Base-by-base conservation (phyloP, 2,797 vertebrate genomes). In the Knipowitschia caucasica region DNA sequence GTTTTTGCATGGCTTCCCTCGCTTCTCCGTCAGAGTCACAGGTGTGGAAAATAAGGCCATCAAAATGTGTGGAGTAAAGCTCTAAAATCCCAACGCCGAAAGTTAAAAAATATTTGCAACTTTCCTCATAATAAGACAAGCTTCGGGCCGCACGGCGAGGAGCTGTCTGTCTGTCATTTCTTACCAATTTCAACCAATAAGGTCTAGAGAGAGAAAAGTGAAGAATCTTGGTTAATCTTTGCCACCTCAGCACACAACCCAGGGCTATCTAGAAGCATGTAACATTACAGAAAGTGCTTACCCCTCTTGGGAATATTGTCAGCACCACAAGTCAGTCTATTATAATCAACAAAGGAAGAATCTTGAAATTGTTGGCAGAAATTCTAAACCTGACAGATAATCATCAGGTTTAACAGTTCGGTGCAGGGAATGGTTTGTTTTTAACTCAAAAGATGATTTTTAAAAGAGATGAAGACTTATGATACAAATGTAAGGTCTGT, bases 41-140 rank as follows among this genome's bases (percentile, higher is more conserved):
- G 72, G 75, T 85, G 80, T 68, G 65, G 60, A 66, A 70, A 76
- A 83, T 33, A 70, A 62, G 54, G 44, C 12, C 51, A 64, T 58
- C 27, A 47, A 72, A 68, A 51, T 26, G 43, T 38, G 25, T 12
- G 21, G 44, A 61, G 53, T 53, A 62, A 49, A 58, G 27, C 27
- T 47, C 17, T 59, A 40, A 61, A 62, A 68, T 42, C 50, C 31
- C 31, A 47, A 14, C 54, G 47, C 18, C 15, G 18, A 7, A 26
- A 43, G 38, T 50, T 36, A 51, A 35, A 51, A 35, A 50, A 52
- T n/a, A 21, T 62, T 30, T 43, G 51, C 47, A 36, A 30, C 35
- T 27, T 33, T 17, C 42, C 26, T 14, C 67, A 57, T 45, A 47
- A 36, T 2, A 47, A 29, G 60, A 62, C 46, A 30, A 54, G 23